Evolutionary conservation across 2,113 vertebrate species (phyloP).

Genomic region (Menidia beryllina): DNA sequence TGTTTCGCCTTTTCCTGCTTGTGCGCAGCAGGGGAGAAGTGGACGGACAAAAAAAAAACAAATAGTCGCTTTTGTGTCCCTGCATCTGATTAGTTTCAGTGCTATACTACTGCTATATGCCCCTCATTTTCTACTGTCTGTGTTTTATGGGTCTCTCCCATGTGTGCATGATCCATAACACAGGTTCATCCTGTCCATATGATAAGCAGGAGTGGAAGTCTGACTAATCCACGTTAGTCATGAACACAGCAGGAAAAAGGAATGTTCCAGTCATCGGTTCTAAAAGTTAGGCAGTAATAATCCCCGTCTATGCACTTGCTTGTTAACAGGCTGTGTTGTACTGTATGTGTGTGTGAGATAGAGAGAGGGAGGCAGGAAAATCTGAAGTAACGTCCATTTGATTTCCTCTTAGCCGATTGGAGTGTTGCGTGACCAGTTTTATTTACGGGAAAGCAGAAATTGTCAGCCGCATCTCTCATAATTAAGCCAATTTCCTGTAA

Average conservation of each 20-base stretch:
- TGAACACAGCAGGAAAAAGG: constrained; percentile 66
- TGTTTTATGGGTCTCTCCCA: constrained; percentile 39
- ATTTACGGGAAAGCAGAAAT: constrained; percentile 16
- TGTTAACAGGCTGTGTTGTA: constrained; percentile 19
- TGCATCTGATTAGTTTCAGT: constrained; percentile 51
- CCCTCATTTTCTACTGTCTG: constrained; percentile 27
- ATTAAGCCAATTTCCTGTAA: constrained; percentile 23
- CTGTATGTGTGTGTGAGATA: not conserved
- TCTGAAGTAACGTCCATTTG: not conserved
- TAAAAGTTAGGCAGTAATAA: constrained; percentile 61
- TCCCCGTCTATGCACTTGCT: constrained; percentile 15
- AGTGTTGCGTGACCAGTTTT: not conserved
- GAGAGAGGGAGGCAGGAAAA: no score
- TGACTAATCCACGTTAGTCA: constrained; percentile 57
- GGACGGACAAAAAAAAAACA: constrained; percentile 14
- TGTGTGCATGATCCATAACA: constrained; percentile 60
- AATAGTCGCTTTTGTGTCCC: constrained; percentile 14
- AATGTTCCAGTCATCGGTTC: constrained; percentile 64
- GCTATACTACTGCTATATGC: not conserved
- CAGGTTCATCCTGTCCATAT: constrained; percentile 77
- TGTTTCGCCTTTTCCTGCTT: constrained; percentile 78
- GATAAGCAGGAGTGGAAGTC: constrained; percentile 67
- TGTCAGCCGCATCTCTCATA: not conserved
- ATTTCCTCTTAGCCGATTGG: not conserved
- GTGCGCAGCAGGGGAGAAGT: constrained; percentile 1